Conservation (phyloP, 1,140 invertebrate genomes). For the Tetramorium alpestre region DNA sequence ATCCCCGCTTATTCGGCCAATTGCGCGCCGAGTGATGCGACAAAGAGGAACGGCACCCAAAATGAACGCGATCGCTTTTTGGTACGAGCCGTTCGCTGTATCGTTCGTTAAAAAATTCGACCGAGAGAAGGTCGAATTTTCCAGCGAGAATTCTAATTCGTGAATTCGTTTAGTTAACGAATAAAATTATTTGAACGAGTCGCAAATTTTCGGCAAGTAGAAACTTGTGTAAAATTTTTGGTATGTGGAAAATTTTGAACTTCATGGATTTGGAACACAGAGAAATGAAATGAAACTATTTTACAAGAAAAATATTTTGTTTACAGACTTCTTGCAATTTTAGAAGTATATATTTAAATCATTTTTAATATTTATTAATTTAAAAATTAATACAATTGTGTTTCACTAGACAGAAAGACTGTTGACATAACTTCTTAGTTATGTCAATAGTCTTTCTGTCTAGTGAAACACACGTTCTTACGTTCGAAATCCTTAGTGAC, state of each 20-base stretch:
- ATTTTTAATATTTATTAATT: neutral
- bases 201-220: neutral
- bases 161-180: neutral
- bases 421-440: neutral
- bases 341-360: neutral
- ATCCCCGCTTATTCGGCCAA: conserved; percentile 26
- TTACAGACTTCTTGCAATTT: neutral
- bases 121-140: neutral
- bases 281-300: neutral
- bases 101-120: conserved; percentile 23
- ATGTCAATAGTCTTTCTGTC: too few relatives aligned
- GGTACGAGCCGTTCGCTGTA: neutral
- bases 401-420: neutral
- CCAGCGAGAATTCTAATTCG: neutral
- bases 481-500: neutral
- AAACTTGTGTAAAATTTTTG: neutral
- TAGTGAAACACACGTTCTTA: too few relatives aligned
- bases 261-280: neutral
- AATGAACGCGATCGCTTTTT: conserved; percentile 31
- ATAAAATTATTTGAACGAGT: neutral
- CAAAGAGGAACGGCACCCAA: neutral
- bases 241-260: neutral
- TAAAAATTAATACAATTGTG: neutral
- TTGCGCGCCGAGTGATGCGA: conserved; percentile 26
- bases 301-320: neutral